A percentile compares a stretch with the other conserved stretches of the same genome.
Conservation (phyloP, 2,888 invertebrate genomes). For the Heliconius charithonia region DNA sequence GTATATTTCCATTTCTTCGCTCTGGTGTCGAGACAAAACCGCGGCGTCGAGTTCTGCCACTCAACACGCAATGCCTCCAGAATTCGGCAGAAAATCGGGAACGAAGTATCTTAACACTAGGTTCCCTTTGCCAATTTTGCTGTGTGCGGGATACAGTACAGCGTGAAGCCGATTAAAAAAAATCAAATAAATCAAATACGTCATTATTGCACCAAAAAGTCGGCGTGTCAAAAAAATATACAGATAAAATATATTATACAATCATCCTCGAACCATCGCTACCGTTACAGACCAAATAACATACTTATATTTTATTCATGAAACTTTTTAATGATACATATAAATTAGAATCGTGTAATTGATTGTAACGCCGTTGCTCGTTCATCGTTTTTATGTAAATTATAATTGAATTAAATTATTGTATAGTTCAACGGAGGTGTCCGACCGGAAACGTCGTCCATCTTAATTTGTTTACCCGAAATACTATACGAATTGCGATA, state of each 20-base stretch:
- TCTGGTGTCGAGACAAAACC: no score
- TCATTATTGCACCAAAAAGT: no score
- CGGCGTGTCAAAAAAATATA: no score
- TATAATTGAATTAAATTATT: constrained; percentile 42
- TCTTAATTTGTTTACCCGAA: constrained; percentile 38
- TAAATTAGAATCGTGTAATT: constrained; percentile 36
- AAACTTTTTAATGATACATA: constrained; percentile 25
- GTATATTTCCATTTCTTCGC: no score
- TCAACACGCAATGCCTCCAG: no score
- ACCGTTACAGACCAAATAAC: background rate
- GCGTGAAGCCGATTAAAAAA: no score
- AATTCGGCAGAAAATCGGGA: no score
- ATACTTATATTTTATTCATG: constrained; percentile 15
- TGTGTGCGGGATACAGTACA: no score
- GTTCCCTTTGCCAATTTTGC: no score
- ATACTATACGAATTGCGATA: constrained; percentile 3
- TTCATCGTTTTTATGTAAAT: constrained; percentile 42
- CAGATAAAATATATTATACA: background rate
- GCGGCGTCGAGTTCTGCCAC: no score
- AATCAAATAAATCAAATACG: no score
- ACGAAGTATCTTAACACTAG: no score
- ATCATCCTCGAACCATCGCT: background rate
- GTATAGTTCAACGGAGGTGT: constrained; percentile 35
- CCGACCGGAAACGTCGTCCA: constrained; percentile 39
- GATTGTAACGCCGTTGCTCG: constrained; percentile 33